Percentiles rank a stretch among this genome's conserved stretches.
Evolutionary conservation across 2,113 vertebrate species (phyloP).

Genomic region (Tachysurus vachellii): DNA sequence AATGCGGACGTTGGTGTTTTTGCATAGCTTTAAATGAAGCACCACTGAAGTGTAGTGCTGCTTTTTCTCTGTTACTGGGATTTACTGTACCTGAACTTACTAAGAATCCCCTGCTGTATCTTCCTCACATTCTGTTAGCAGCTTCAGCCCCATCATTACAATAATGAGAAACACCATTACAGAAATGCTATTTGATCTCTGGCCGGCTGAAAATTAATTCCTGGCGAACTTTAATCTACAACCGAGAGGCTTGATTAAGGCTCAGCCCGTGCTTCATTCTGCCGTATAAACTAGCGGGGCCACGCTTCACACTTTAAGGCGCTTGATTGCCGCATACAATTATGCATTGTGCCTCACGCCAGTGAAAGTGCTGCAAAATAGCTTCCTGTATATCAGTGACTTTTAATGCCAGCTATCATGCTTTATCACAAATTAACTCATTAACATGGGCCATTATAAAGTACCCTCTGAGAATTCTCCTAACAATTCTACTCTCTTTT

Average conservation of each 20-base stretch:
- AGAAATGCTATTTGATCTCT: slow-evolving; percentile 56
- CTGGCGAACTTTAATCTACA: slow-evolving; percentile 55
- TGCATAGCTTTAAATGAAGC: not conserved
- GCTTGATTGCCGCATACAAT: slow-evolving; percentile 55
- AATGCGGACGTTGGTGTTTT: not conserved
- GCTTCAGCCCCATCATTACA: slow-evolving; percentile 48
- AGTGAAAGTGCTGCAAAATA: slow-evolving; percentile 44
- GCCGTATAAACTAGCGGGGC: slow-evolving; percentile 41
- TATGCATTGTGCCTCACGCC: slow-evolving; percentile 50
- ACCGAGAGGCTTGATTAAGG: slow-evolving; percentile 56
- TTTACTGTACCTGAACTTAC: not conserved
- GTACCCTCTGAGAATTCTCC: slow-evolving; percentile 54
- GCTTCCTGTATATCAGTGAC: slow-evolving; percentile 56
- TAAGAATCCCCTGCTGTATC: slow-evolving; percentile 1
- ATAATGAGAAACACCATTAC: slow-evolving; percentile 59
- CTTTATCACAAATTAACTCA: slow-evolving; percentile 59
- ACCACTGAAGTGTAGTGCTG: not conserved
- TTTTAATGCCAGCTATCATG: slow-evolving; percentile 58
- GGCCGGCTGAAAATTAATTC: slow-evolving; percentile 55
- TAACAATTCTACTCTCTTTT: slow-evolving; percentile 47
- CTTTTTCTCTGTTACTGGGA: not conserved
- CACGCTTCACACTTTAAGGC: slow-evolving; percentile 40
- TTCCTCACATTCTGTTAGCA: slow-evolving; percentile 20
- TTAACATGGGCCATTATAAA: slow-evolving; percentile 60
- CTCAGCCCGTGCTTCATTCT: slow-evolving; percentile 45